phyloP scores from a whole-genome alignment of 2,113 vertebrate species.

The Salvator merianae region DNA sequence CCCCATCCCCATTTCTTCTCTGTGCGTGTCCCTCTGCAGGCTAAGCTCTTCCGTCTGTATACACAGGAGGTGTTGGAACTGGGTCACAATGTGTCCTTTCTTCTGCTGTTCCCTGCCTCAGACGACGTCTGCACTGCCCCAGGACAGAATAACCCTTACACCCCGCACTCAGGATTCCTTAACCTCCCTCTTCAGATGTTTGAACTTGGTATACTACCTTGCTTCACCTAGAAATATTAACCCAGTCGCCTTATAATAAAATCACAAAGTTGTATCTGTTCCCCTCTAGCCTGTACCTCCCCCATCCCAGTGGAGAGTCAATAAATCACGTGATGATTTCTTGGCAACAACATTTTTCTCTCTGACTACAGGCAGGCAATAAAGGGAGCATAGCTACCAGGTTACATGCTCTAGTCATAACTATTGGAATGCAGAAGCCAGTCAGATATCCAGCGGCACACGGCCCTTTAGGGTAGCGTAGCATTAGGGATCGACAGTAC shows the following conservation, averaged over 20 bases:
- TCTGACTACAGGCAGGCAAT: slow-evolving; percentile 76
- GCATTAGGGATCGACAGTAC: slow-evolving; percentile 22
- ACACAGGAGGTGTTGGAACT: slow-evolving; percentile 98
- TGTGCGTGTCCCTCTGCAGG: slow-evolving; percentile 86
- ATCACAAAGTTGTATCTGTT: slow-evolving; percentile 90
- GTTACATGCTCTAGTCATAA: slow-evolving; percentile 72
- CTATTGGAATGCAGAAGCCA: slow-evolving; percentile 68
- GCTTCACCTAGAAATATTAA: slow-evolving; percentile 87
- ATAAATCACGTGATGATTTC: slow-evolving; percentile 85
- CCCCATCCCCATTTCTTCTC: slow-evolving; percentile 75
- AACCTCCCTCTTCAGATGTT: slow-evolving; percentile 99
- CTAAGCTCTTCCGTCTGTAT: slow-evolving; percentile 94
- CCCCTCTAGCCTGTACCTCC: slow-evolving; percentile 45
- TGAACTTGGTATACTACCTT: slow-evolving; percentile 91
- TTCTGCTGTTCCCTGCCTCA: slow-evolving; percentile 94
- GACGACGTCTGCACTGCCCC: slow-evolving; percentile 97
- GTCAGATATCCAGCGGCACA: slow-evolving; percentile 56
- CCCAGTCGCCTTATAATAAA: slow-evolving; percentile 87
- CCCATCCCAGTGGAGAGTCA: slow-evolving; percentile 83
- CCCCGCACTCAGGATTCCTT: slow-evolving; percentile 92
- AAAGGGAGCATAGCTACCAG: slow-evolving; percentile 70
- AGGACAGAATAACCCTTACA: slow-evolving; percentile 97
- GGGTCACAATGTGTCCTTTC: slow-evolving; percentile 96
- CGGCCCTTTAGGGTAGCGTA: slow-evolving; percentile 26
- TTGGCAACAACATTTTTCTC: slow-evolving; percentile 76